Base-by-base conservation (phyloP, 2,113 vertebrate genomes). In the Lamprotornis superbus region DNA sequence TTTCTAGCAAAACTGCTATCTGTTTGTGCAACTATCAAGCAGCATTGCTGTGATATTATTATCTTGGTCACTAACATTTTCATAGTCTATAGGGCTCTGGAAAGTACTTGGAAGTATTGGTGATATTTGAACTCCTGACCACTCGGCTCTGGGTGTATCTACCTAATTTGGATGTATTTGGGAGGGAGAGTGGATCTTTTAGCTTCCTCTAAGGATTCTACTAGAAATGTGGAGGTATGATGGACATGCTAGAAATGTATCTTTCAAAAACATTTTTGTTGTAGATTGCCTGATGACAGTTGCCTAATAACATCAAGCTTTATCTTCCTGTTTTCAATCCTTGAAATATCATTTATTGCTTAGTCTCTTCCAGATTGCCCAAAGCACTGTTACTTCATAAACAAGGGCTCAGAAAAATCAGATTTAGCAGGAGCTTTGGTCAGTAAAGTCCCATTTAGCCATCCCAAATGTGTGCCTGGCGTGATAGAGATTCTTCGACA, bases 401-500 rank as follows among this genome's bases (percentile, higher is more conserved):
- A 85, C 91, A 94, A 60, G 28, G 73, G 60, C 70, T 82, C 78
- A 63, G 89, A 78, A 91, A 83, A 89, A 75, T 80, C 74, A 82
- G 84, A 35, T 97, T 93, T 96, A 73, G 84, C 65, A 59, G 98
- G 97, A 46, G 59, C 97, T 11, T 76, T 98, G 40, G 87, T 98
- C 94, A 97, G 87, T 86, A 96, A 96, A 30, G 90, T 99, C 89
- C 98, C 98, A 37, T 99, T 99, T 94, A 98, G 95, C 44, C 98
- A 98, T 52, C 98, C 98, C 0, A 96, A 97, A 40, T 98, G 98
- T 4, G 97, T 99, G 47, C 98, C 98, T 22, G 70, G 64, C 0
- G 14, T 99, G 17, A 96, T 99, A 97, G 97, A 98, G 74, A 70
- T 98, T 90, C 97, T 99, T 52, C 97, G 98, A 14, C 98, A 98